Evolutionary conservation across 2,797 vertebrate species (phyloP).

Genomic region (Characodon lateralis): DNA sequence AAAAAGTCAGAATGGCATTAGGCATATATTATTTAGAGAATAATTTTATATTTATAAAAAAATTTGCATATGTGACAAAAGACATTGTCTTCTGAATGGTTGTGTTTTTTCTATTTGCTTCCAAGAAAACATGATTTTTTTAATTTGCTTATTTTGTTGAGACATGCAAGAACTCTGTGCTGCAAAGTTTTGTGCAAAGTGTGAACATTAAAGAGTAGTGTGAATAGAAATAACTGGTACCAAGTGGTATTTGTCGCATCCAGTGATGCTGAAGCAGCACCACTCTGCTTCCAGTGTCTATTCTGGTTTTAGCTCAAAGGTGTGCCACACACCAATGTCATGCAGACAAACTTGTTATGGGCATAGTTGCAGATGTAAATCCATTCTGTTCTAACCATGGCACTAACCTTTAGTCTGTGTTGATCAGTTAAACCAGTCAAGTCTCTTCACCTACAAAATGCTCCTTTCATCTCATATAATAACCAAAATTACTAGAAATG

Average conservation of each 20-base stretch:
- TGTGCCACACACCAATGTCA: not conserved
- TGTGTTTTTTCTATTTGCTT: not conserved
- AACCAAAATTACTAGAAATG: not conserved
- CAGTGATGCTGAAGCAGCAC: not conserved
- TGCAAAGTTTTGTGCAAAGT: not conserved
- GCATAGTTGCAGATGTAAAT: too few relatives aligned
- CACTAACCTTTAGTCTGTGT: not conserved
- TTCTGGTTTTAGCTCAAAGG: not conserved
- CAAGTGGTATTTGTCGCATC: not conserved
- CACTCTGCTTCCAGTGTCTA: not conserved
- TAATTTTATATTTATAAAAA: not conserved
- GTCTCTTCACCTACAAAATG: not conserved
- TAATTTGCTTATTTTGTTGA: not conserved
- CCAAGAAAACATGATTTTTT: too few relatives aligned
- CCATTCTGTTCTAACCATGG: not conserved
- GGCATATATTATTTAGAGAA: not conserved
- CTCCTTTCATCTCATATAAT: not conserved
- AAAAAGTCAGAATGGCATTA: not conserved
- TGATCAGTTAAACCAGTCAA: not conserved
- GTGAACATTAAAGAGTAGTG: not conserved
- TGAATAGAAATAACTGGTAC: too few relatives aligned
- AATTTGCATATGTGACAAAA: not conserved
- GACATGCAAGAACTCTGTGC: not conserved
- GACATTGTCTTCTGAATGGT: not conserved
- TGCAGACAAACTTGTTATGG: not conserved